phyloP scores from a whole-genome alignment of 2,797 vertebrate species.

The Loris lydekkerianus region DNA sequence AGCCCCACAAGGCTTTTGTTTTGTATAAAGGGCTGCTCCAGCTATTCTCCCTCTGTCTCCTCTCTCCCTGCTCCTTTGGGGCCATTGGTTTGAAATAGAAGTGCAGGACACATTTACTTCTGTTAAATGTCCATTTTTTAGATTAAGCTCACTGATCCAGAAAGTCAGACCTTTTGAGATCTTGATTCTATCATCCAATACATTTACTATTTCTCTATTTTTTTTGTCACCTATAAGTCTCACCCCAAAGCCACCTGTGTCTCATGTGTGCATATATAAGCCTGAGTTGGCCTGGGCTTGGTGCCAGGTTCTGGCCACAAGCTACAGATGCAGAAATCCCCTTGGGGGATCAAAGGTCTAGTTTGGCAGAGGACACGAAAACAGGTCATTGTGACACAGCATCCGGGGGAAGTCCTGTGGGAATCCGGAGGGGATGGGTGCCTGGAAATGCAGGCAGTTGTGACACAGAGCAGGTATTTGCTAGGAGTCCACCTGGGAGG shows the following conservation, averaged over 20 bases:
- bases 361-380: background rate
- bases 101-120: background rate
- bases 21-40: background rate
- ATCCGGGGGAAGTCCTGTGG: background rate
- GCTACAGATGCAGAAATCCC: background rate
- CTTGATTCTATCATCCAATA: background rate
- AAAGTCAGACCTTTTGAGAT: background rate
- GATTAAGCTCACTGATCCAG: slow-evolving; percentile 1
- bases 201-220: background rate
- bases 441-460: background rate
- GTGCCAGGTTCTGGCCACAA: background rate
- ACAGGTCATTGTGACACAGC: background rate
- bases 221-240: background rate
- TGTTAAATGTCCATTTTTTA: slow-evolving; percentile 11
- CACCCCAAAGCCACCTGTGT: background rate
- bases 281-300: background rate
- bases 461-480: background rate
- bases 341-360: background rate
- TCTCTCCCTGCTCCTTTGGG: background rate
- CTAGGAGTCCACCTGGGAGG: background rate
- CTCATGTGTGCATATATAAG: background rate
- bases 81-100: slow-evolving; percentile 12
- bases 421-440: background rate
- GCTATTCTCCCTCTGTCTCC: background rate
- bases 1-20: background rate